Conservation (phyloP, 37 sponge, comb jelly and placozoan genomes). For the Aplysina aerophoba region DNA sequence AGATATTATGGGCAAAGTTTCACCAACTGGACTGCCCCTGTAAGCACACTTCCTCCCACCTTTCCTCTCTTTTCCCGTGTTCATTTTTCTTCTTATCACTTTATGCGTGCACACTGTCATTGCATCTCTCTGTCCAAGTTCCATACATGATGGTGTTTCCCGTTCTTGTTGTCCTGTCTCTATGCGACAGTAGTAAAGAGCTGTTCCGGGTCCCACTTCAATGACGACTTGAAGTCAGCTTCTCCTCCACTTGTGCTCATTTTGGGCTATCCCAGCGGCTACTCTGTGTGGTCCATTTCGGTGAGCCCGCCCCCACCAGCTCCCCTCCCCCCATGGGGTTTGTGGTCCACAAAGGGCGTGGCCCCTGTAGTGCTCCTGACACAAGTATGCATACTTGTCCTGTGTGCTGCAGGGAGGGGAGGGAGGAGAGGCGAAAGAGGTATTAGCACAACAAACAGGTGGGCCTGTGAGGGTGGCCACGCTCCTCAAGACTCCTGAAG, state of each 20-base stretch:
- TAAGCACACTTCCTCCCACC: conserved; percentile 2
- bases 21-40: conserved; percentile 54
- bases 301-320: conserved; percentile 24
- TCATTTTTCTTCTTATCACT: not conserved
- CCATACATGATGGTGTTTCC: too few relatives aligned
- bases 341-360: not conserved
- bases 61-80: not conserved
- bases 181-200: too few relatives aligned
- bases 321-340: not conserved
- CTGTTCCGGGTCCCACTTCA: too few relatives aligned
- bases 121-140: not conserved
- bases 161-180: too few relatives aligned
- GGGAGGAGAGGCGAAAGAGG: conserved; percentile 76
- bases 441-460: conserved; percentile 56
- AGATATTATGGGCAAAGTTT: conserved; percentile 71
- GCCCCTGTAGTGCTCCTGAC: not conserved
- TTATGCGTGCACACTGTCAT: too few relatives aligned
- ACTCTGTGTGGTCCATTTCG: conserved; percentile 58
- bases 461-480: conserved; percentile 53
- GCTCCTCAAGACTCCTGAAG: conserved; percentile 70
- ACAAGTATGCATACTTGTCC: not conserved
- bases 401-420: conserved; percentile 40
- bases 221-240: not conserved
- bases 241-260: conserved; percentile 58
- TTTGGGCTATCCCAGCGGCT: conserved; percentile 62